Evolutionary conservation across 2,113 vertebrate species (phyloP), one percentile per base, ranked within the genome.

Genomic region (Vombatus ursinus): DNA sequence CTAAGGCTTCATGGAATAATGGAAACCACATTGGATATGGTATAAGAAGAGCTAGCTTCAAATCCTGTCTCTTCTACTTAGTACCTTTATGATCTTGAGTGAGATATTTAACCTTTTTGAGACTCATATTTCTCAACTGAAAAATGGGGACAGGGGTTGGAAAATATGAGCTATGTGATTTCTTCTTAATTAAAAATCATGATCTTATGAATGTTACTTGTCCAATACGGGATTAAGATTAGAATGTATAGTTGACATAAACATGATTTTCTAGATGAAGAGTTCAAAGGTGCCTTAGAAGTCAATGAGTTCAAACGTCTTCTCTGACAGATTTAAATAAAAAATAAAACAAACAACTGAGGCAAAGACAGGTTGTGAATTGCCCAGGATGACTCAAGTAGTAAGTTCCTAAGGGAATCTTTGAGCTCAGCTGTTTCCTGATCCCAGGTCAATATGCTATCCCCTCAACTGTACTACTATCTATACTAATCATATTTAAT

Each of bases 1-100:
- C 91, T 93, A 96, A 97, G 94, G 96, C n/a, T 22, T 19, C 1
- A 44, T 8, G 14, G 12, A 68, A 37, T 37, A 68, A 1, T 4
- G 61, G 61, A 68, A 68, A 68, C 7, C 61, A 68, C 31, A 68
- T 0, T 16, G 31, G 61, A n/a, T 37, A 19, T 68, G 31, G 31
- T 37, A 68, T 68, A 37, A 68, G 12, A 37, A 68, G 3, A 37
- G 10, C 26, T 31, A 31, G 57, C 28, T 31, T 61, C 9, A 12
- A 31, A 61, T 61, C 3, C 28, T 57, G 2, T 28, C 57, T 61
- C 26, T 0, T 31, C 10, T 25, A 31, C 57, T 31, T 61, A 11
- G 57, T 61, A 61, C 28, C 57, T 61, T 28, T 61, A 61, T 61
- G 26, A 31, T 0, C 28, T 31, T 61, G 28, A 31, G 28, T 61